Base-by-base conservation (phyloP, 2,888 invertebrate species). In the Ametastegia equiseti region DNA sequence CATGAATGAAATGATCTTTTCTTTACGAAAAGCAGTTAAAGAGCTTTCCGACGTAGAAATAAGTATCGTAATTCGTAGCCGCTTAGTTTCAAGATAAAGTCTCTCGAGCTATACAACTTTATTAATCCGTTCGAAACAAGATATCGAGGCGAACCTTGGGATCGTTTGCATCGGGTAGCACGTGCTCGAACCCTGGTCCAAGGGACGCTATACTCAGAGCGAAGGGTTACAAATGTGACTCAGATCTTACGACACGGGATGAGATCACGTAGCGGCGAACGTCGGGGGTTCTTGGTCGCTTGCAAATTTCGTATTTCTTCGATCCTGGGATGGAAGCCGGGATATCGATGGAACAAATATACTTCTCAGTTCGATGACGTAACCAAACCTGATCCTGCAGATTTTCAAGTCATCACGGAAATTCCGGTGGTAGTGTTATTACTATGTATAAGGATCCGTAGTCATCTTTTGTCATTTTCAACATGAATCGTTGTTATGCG, bases 111-210 rank as follows among this genome's bases (percentile, higher is more conserved):
- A 36, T 23, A 42, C 27, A 71, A 71, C 71, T 71, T 71, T 71
- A 71, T 71, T 71, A 71, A 71, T 71, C 71, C 45, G 71, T 71
- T 71, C 30, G 71, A 71, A 71, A 67, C 39, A 67, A 67, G 67
- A n/a, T 23, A 30, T 30, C 30, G 9, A 11, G 4, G 67, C 67
- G 39, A 67, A 67, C 19, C 71, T 67, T 19, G 36, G 27, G 69
- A 71, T 71, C 71, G 45, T 71, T 71, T 71, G 71, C 71, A 71
- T 71, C 71, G 42, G 71, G 71, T 71, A 42, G 71, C 71, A 71
- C 71, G 71, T 71, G 42, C 71, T 30, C 71, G 15, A 71, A 71
- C 71, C 47, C 47, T 30, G n/a, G 45, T 47, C 71, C 45, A 71
- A 27, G 27, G 27, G 27, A 23, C 54, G 13, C n/a, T 4, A 30